A percentile compares a stretch with the other conserved stretches of the same genome.
Evolutionary conservation across 2,113 vertebrate species (phyloP).

Genomic region (Thamnophis sirtalis): DNA sequence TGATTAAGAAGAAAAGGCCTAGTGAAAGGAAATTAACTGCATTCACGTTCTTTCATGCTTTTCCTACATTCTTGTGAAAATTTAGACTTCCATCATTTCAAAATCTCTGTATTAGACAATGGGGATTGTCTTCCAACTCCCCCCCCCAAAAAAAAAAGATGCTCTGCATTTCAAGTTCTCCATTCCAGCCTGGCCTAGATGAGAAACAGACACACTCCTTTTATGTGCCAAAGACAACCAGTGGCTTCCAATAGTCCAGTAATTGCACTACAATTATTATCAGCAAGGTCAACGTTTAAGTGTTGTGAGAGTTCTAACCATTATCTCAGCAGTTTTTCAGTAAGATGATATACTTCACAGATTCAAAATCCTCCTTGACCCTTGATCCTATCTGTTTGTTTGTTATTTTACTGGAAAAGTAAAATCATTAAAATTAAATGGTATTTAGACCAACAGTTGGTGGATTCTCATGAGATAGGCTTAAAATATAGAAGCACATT

Average conservation of each 20-base stretch:
- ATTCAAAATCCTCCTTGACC: neutral
- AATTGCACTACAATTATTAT: neutral
- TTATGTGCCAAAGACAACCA: neutral
- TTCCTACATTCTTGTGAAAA: neutral
- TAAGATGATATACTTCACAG: neutral
- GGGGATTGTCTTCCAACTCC: neutral
- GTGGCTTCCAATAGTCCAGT: neutral
- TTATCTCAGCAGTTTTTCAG: neutral
- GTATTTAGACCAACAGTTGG: neutral
- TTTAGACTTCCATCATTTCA: neutral
- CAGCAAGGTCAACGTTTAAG: neutral
- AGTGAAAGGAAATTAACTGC: neutral
- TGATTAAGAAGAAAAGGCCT: neutral
- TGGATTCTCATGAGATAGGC: neutral
- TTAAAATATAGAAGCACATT: neutral
- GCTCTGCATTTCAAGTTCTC: neutral
- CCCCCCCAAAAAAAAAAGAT: rapidly evolving
- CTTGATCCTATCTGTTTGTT: neutral
- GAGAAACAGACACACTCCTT: neutral
- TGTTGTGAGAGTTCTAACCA: neutral
- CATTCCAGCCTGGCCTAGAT: neutral
- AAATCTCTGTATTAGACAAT: neutral
- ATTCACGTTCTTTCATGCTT: neutral
- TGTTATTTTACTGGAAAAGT: neutral
- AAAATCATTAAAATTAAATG: neutral